Evolutionary conservation across 1,140 invertebrate genomes (phyloP), one percentile per base, ranked within the genome.

Genomic region (Octopus sinensis): DNA sequence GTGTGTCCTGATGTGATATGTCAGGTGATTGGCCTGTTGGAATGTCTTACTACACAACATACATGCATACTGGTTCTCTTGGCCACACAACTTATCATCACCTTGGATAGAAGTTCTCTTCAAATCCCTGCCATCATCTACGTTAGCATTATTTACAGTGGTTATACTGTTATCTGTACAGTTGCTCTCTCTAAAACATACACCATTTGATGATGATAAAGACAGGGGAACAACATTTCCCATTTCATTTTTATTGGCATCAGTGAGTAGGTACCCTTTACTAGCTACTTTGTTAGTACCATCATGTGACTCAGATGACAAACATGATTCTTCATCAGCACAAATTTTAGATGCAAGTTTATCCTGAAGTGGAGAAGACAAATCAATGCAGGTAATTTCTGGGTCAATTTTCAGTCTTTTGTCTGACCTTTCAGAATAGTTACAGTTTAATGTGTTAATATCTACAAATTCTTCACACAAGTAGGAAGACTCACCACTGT

Each of bases 1-100:
- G 76, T 86, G 85, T 71, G 79, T 76, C 54, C 83, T 79, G 62
- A 88, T 86, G 53, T 79, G 77, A 13, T 53, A 52, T 30, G 76
- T 77, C 7, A 77, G 43, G 52, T 52, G 52, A 43, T 77, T 52
- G 6, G 30, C 52, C 52, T 51, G 30, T 6, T 6, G 52, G 76
- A 77, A 77, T 10, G 52, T 51, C 76, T 77, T 77, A 77, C 52
- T 51, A 77, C 76, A 77, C 6, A 43, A 51, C 17, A 53, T 51
- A 77, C 76, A 77, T 17, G 13, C 17, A 51, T 77, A 53, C 43
- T 52, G 30, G 5, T 43, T 77, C 23, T 53, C 52, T 9, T 77
- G 76, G 76, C 68, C 68, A 73, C 17, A 13, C 68, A 73, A 3
- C 6, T 73, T 23, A 73, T 73, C 30, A n/a, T 73, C 68, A n/a